These are phyloP conservation scores for Littorina saxatilis DNA, from an alignment of 1,140 invertebrate species.

Conservation along the genomic window DNA sequence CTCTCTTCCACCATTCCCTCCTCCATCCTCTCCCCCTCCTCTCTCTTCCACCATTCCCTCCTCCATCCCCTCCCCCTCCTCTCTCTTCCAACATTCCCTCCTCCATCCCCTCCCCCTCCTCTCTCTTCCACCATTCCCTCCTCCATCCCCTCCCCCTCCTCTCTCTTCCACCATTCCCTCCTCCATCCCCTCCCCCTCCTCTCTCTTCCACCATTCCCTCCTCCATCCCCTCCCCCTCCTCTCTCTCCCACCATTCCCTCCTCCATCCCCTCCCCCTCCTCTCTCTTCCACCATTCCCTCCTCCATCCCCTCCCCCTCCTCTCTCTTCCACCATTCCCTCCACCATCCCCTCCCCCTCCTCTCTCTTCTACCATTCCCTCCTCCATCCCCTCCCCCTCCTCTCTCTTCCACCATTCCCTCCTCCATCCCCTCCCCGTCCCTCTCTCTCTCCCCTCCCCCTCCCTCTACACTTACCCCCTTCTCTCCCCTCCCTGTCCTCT, in stretches of 20 bases:
- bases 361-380: not conserved
- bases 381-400: not conserved
- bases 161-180: too few relatives aligned
- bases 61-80: not conserved
- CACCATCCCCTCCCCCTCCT: not conserved
- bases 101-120: too few relatives aligned
- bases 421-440: not conserved
- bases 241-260: too few relatives aligned
- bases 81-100: too few relatives aligned
- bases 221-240: too few relatives aligned
- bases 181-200: too few relatives aligned
- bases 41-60: too few relatives aligned
- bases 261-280: not conserved
- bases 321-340: not conserved
- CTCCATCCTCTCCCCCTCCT: conserved; percentile 6
- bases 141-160: too few relatives aligned
- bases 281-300: too few relatives aligned
- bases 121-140: too few relatives aligned
- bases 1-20: too few relatives aligned
- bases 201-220: too few relatives aligned
- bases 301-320: not conserved
- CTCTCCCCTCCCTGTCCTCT: conserved; percentile 40
- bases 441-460: not conserved
- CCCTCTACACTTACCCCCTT: conserved; percentile 36
- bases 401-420: not conserved